Evolutionary conservation across 2,888 invertebrate genomes (phyloP).

Genomic region (Tridacna crocea): DNA sequence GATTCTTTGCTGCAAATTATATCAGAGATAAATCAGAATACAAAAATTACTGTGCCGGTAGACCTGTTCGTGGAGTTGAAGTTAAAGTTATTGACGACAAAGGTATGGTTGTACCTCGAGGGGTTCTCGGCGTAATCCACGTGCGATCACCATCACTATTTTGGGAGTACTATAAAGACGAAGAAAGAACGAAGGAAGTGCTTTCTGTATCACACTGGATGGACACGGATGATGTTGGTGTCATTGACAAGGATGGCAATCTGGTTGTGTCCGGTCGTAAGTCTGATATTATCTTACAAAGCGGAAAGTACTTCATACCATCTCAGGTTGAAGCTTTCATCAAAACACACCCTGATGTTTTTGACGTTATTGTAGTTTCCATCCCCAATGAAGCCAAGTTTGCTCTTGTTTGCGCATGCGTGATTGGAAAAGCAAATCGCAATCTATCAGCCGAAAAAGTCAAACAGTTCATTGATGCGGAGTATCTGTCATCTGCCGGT

Average conservation of each 20-base stretch:
- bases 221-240: slow-evolving; percentile 48
- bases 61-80: slow-evolving; percentile 36
- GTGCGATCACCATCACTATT: slow-evolving; percentile 37
- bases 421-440: slow-evolving; percentile 34
- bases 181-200: slow-evolving; percentile 28
- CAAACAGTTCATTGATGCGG: slow-evolving; percentile 1
- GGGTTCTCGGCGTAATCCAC: slow-evolving; percentile 25
- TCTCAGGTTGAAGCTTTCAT: slow-evolving; percentile 37
- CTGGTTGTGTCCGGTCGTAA: slow-evolving; percentile 29
- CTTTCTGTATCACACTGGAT: slow-evolving; percentile 37
- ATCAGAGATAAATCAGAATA: slow-evolving; percentile 12
- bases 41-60: slow-evolving; percentile 28
- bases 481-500: neutral
- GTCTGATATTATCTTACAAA: slow-evolving; percentile 34
- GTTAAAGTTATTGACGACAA: slow-evolving; percentile 35
- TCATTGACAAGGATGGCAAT: slow-evolving; percentile 21
- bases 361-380: slow-evolving; percentile 43
- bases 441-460: slow-evolving; percentile 19
- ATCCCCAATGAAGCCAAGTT: slow-evolving; percentile 35
- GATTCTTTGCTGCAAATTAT: slow-evolving; percentile 10
- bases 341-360: slow-evolving; percentile 44
- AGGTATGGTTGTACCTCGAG: slow-evolving; percentile 35
- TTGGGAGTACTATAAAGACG: slow-evolving; percentile 21
- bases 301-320: slow-evolving; percentile 16
- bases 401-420: slow-evolving; percentile 44